Evolutionary conservation across 2,888 invertebrate species (phyloP).

Genomic region (Chloroclystis v-ata): DNA sequence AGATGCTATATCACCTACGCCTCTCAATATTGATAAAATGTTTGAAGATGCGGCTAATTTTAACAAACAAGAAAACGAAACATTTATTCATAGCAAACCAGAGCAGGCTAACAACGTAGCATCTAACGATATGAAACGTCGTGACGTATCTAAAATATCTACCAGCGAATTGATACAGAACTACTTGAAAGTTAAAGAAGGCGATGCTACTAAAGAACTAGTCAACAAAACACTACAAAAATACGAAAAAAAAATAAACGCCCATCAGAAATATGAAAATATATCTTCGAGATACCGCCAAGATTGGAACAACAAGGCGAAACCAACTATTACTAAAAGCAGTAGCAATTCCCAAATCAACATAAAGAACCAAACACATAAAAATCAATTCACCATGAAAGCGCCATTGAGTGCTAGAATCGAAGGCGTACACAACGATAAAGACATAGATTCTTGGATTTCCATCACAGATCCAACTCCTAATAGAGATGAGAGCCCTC

Average conservation of each 20-base stretch:
- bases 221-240: constrained; percentile 46
- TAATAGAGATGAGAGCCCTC: constrained; percentile 41
- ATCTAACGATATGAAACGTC: constrained; percentile 40
- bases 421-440: constrained; percentile 63
- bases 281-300: constrained; percentile 40
- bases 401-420: constrained; percentile 63
- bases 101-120: constrained; percentile 38
- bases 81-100: constrained; percentile 29
- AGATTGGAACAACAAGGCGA: constrained; percentile 59
- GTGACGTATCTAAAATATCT: constrained; percentile 61
- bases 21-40: constrained; percentile 65
- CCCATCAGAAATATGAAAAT: constrained; percentile 39
- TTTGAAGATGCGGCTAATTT: constrained; percentile 52
- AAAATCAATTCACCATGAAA: constrained; percentile 45
- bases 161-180: constrained; percentile 70
- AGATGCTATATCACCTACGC: constrained; percentile 65
- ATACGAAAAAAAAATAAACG: constrained; percentile 49
- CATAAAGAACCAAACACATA: constrained; percentile 52
- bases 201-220: constrained; percentile 46
- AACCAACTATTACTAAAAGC: constrained; percentile 35
- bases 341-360: constrained; percentile 32
- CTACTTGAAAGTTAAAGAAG: constrained; percentile 68
- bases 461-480: constrained; percentile 65
- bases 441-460: constrained; percentile 74
- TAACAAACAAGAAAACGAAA: constrained; percentile 39